phyloP scores from a whole-genome alignment of 2,888 invertebrate species.

The Cartodere bifasciata region DNA sequence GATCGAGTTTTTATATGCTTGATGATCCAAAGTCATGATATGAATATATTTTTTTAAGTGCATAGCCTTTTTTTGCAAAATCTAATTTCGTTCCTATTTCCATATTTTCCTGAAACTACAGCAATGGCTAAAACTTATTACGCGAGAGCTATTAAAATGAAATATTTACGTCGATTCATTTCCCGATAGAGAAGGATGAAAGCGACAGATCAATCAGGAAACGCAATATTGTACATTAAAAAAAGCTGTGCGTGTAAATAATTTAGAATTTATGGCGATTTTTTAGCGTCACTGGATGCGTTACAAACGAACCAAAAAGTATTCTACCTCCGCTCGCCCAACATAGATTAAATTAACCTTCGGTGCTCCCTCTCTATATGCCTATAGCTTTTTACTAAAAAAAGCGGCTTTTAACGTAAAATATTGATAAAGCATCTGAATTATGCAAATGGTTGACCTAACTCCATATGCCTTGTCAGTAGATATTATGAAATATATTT shows the following conservation, averaged over 20 bases:
- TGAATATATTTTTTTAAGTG: too few species aligned
- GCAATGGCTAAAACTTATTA: conserved; percentile 20
- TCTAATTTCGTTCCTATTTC: conserved; percentile 23
- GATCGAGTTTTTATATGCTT: too few species aligned
- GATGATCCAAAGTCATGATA: too few species aligned
- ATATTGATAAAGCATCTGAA: conserved; percentile 29
- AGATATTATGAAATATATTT: too few species aligned
- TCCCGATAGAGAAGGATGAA: conserved; percentile 20
- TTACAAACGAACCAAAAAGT: conserved; percentile 25
- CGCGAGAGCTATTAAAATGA: conserved; percentile 23
- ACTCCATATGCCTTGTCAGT: too few species aligned
- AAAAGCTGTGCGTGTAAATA: conserved; percentile 25
- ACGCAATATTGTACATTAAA: conserved; percentile 22
- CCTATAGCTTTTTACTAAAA: conserved; percentile 21
- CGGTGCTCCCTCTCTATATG: conserved; percentile 22
- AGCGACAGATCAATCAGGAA: conserved; percentile 23
- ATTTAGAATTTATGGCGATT: conserved; percentile 27
- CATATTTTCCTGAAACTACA: conserved; percentile 18
- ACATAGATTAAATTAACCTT: conserved; percentile 28
- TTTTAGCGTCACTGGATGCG: conserved; percentile 22
- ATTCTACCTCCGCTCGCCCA: conserved; percentile 21
- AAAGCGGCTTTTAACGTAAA: conserved; percentile 25
- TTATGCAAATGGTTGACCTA: conserved; percentile 29
- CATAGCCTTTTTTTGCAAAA: conserved; percentile 10
- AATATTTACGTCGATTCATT: conserved; percentile 25